phyloP scores from a whole-genome alignment of 2,888 invertebrate species.

The Eilema caniola region DNA sequence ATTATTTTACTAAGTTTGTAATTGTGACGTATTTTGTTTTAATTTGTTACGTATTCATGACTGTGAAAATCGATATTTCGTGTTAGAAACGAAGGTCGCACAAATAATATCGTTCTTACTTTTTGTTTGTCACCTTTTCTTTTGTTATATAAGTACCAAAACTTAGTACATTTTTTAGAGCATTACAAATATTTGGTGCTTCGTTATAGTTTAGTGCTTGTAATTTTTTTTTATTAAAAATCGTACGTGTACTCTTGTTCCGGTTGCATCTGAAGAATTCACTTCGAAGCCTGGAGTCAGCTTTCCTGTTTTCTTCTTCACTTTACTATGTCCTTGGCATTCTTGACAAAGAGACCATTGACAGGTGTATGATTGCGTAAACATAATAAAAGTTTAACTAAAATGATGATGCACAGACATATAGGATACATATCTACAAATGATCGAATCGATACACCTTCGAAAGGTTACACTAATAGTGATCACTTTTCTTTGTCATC shows the following conservation, averaged over 20 bases:
- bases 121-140: constrained; percentile 34
- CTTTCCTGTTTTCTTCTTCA: background rate
- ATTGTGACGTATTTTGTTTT: constrained; percentile 1
- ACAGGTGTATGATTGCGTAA: background rate
- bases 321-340: background rate
- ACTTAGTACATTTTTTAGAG: constrained; percentile 29
- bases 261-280: background rate
- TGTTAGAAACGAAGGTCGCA: constrained; percentile 1
- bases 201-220: background rate
- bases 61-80: constrained; percentile 25
- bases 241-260: background rate
- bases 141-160: constrained; percentile 32
- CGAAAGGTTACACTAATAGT: background rate
- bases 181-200: constrained; percentile 14
- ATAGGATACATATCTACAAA: background rate
- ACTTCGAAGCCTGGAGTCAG: background rate
- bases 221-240: background rate
- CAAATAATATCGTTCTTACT: constrained; percentile 1
- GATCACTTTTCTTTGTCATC: background rate
- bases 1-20: background rate
- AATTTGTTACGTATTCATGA: constrained; percentile 14
- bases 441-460: background rate
- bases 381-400: background rate
- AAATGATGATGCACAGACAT: background rate
- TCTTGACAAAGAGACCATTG: background rate